Base-by-base conservation (phyloP, 2,113 vertebrate genomes). In the Semnopithecus entellus region DNA sequence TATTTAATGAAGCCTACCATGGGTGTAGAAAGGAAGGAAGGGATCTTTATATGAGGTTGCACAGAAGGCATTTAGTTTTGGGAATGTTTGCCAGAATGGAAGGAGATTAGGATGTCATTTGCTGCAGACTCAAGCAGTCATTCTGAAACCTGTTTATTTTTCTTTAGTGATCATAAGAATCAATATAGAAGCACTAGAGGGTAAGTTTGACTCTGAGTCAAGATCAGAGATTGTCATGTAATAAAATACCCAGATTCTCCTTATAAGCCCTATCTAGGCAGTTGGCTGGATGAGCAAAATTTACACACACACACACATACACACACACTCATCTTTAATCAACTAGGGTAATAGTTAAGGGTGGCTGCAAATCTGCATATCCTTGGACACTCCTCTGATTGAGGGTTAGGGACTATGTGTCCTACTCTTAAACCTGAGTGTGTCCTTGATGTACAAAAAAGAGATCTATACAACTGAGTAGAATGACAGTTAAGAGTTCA, bases 101-200 rank as follows among this genome's bases (percentile, higher is more conserved):
- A 97, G 52, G 59, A 88, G 32, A 79, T 90, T 75, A 85, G 76
- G 30, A 43, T 27, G 20, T 84, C 45, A 91, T 95, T 80, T 90
- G 40, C 18, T 80, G 27, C n/a, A 91, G 81, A 88, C 61, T 83
- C 30, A 68, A 91, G 11, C 20, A 80, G 32, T 85, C 22, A 78
- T 81, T 97, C 73, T 81, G n/a, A 97, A 84, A 95, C 43, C 8
- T 83, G 11, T 72, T 64, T 70, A 25, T 89, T 87, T 90, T 93
- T 88, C 45, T 38, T 76, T 73, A 91, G 40, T 95, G 8, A 59
- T 93, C 55, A 72, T 83, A 91, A 73, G 48, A 32, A 92, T 55
- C 18, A 94, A 59, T 38, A 64, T 38, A 68, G 75, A 64, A 90
- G 18, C 25, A 78, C 43, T 38, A 68, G 94, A 76, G n/a, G 11